phyloP scores from a whole-genome alignment of 2,888 invertebrate species.

The Scaptomyza flava region DNA sequence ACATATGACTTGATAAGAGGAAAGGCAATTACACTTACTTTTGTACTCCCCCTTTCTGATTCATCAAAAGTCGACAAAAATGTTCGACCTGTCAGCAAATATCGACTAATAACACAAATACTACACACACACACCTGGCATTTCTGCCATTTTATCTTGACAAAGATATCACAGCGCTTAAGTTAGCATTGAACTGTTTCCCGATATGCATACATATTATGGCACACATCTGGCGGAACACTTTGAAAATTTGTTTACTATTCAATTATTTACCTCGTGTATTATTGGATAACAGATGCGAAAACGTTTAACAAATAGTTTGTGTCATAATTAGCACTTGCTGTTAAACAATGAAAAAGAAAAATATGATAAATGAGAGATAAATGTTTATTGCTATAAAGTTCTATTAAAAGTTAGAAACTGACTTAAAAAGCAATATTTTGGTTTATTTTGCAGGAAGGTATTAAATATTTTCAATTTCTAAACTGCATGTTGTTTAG shows the following conservation, averaged over 20 bases:
- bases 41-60: slow-evolving; percentile 13
- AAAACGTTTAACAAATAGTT: slow-evolving; percentile 8
- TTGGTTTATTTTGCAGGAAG: too few species aligned
- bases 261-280: slow-evolving; percentile 24
- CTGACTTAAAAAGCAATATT: too few species aligned
- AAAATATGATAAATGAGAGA: neutral
- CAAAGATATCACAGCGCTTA: slow-evolving; percentile 22
- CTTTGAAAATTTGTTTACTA: slow-evolving; percentile 42
- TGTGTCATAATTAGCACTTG: slow-evolving; percentile 26
- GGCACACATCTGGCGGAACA: slow-evolving; percentile 40
- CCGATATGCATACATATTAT: slow-evolving; percentile 35
- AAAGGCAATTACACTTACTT: neutral
- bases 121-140: slow-evolving; percentile 11
- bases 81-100: slow-evolving; percentile 20
- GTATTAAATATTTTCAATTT: too few species aligned
- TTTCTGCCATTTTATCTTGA: slow-evolving; percentile 13
- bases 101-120: slow-evolving; percentile 21
- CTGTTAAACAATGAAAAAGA: slow-evolving; percentile 2
- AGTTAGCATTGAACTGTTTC: slow-evolving; percentile 28
- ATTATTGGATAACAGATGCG: slow-evolving; percentile 12
- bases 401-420: too few species aligned
- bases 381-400: too few species aligned
- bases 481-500: too few species aligned
- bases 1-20: slow-evolving; percentile 36
- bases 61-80: slow-evolving; percentile 13